Conservation (phyloP, 2,888 invertebrate genomes). For the Rhagophthalmus giganteus region DNA sequence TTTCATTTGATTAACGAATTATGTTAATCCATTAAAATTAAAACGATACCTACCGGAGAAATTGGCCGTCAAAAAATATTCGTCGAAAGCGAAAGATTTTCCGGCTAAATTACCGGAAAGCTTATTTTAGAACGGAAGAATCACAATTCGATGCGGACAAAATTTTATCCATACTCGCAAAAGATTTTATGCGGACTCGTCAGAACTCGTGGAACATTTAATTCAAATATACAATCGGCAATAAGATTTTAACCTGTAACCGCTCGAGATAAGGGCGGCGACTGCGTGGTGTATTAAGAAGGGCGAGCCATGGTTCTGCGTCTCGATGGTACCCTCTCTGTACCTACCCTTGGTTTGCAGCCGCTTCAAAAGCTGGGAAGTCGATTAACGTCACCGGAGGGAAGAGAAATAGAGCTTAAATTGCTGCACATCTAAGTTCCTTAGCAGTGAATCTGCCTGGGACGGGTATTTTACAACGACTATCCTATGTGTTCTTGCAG, state of each 20-base stretch:
- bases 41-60: constrained; percentile 34
- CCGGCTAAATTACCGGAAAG: constrained; percentile 20
- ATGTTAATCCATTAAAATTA: constrained; percentile 41
- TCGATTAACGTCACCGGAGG: constrained; percentile 56
- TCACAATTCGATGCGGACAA: constrained; percentile 16
- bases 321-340: constrained; percentile 32
- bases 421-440: constrained; percentile 55
- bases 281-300: constrained; percentile 29
- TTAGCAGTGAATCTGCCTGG: constrained; percentile 50
- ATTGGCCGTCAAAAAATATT: constrained; percentile 20
- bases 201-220: constrained; percentile 25
- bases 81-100: constrained; percentile 23
- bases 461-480: constrained; percentile 51
- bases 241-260: constrained; percentile 32
- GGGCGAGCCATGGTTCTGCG: constrained; percentile 26
- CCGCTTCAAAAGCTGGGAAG: constrained; percentile 52
- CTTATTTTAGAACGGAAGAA: constrained; percentile 16
- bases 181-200: constrained; percentile 15
- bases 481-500: constrained; percentile 33
- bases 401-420: constrained; percentile 56
- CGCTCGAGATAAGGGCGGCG: constrained; percentile 29
- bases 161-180: constrained; percentile 20
- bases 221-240: constrained; percentile 29
- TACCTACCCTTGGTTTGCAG: constrained; percentile 43
- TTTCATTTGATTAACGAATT: constrained; percentile 43